phyloP scores from a whole-genome alignment of 2,888 invertebrate species.

The Arenicola marina region DNA sequence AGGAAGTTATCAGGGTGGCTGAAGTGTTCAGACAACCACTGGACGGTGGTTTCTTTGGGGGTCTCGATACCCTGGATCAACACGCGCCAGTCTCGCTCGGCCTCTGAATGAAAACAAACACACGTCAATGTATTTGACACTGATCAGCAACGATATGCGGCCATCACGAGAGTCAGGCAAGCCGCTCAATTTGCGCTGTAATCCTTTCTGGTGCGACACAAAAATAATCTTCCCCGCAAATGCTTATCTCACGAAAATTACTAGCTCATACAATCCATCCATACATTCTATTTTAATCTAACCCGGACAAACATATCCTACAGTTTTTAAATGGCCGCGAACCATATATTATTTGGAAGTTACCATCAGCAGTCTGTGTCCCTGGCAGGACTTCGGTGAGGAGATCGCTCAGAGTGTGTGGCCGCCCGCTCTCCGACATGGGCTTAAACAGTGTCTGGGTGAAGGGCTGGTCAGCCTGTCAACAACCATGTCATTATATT shows the following conservation, averaged over 20 bases:
- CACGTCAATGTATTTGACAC: background rate
- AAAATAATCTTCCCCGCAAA: too few relatives aligned
- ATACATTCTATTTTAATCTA: too few relatives aligned
- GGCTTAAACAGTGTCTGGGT: constrained; percentile 79
- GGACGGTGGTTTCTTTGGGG: constrained; percentile 85
- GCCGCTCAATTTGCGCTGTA: too few relatives aligned
- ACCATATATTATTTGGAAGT: background rate
- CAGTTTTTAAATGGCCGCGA: background rate
- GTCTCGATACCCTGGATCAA: constrained; percentile 88
- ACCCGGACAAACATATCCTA: too few relatives aligned
- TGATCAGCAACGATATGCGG: background rate
- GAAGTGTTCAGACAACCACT: constrained; percentile 97
- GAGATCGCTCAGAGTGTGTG: constrained; percentile 75
- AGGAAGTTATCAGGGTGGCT: constrained; percentile 99
- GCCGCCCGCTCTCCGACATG: constrained; percentile 74
- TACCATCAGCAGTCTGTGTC: constrained; percentile 22
- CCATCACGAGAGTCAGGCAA: background rate
- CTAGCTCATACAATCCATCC: too few relatives aligned
- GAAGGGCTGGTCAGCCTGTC: constrained; percentile 69
- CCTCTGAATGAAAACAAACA: constrained; percentile 2
- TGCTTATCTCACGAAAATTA: too few relatives aligned
- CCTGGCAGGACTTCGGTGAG: constrained; percentile 60
- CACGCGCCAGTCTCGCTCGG: constrained; percentile 32
- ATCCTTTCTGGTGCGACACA: too few relatives aligned
- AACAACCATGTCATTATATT: constrained; percentile 11